Conservation (phyloP, 2,888 invertebrate species). For the Hydrotaea cyrtoneurina region DNA sequence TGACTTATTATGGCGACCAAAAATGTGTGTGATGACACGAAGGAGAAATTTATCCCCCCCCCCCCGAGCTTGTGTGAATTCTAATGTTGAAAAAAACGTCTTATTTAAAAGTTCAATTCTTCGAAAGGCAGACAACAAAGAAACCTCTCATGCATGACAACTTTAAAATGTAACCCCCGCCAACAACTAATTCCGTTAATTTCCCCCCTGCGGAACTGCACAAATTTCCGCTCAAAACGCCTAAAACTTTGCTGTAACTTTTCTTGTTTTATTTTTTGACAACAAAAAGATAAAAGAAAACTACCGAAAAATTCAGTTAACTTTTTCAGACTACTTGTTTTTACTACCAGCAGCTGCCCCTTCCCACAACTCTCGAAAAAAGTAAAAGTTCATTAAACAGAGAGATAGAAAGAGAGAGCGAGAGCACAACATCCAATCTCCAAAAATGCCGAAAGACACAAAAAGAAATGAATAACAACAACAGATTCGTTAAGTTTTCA, state of each 20-base stretch:
- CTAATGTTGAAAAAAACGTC: too few species aligned
- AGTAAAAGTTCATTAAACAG: conserved; percentile 51
- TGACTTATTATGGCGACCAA: too few species aligned
- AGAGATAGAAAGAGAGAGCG: not conserved
- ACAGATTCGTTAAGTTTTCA: conserved; percentile 51
- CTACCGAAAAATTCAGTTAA: conserved; percentile 1
- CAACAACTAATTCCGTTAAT: not conserved
- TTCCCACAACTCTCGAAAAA: conserved; percentile 22
- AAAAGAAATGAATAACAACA: conserved; percentile 4
- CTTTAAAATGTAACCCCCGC: not conserved
- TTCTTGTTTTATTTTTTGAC: not conserved
- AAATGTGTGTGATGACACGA: too few species aligned
- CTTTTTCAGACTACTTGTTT: conserved; percentile 8
- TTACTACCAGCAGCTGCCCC: not conserved
- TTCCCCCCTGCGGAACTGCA: conserved; percentile 14
- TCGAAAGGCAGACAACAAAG: not conserved
- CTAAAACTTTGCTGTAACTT: not conserved
- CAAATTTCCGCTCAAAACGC: conserved; percentile 10
- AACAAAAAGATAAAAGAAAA: not conserved
- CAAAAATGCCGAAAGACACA: conserved; percentile 62
- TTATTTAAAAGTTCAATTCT: too few species aligned
- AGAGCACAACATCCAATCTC: conserved; percentile 64
- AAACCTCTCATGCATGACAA: not conserved
- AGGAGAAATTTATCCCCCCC: too few species aligned
- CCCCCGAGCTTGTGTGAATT: too few species aligned